A percentile compares a stretch with the other conserved stretches of the same genome.
phyloP scores from a whole-genome alignment of 2,113 vertebrate genomes.

The Leiothrix lutea region DNA sequence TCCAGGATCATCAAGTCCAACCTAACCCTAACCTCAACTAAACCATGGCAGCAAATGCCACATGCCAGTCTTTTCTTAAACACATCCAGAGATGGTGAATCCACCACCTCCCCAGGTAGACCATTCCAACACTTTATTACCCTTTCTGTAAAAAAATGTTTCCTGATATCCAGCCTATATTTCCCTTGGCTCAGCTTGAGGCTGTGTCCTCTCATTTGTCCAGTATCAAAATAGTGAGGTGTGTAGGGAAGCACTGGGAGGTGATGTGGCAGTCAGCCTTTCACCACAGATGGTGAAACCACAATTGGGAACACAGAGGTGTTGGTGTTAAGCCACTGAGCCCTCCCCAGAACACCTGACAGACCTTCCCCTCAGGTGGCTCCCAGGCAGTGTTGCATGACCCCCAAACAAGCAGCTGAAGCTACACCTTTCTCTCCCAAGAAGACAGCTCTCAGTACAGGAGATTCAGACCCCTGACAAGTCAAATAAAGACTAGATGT shows the following conservation, averaged over 20 bases:
- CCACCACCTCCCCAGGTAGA: no score
- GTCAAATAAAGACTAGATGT: neutral
- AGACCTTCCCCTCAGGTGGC: neutral
- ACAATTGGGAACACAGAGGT: neutral
- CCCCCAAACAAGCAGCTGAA: neutral
- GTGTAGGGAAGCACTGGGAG: neutral
- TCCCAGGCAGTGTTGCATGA: rapidly evolving
- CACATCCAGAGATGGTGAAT: no score
- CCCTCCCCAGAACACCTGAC: neutral
- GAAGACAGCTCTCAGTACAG: neutral
- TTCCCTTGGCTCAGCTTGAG: no score
- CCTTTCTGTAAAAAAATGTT: no score
- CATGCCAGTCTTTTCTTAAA: no score
- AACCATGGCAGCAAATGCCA: no score
- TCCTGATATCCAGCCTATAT: no score
- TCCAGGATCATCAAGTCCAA: no score
- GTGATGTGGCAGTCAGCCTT: neutral
- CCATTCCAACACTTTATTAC: no score
- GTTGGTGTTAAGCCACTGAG: neutral
- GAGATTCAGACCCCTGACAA: neutral
- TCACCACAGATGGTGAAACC: neutral
- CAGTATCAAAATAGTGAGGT: neutral
- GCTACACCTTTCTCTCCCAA: neutral
- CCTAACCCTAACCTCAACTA: no score
- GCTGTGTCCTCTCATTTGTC: no score